These are phyloP conservation scores for Haliclystus octoradiatus DNA, from an alignment of 30 jellyfish, hydroid and myxozoan genomes.

Conservation along the genomic window DNA sequence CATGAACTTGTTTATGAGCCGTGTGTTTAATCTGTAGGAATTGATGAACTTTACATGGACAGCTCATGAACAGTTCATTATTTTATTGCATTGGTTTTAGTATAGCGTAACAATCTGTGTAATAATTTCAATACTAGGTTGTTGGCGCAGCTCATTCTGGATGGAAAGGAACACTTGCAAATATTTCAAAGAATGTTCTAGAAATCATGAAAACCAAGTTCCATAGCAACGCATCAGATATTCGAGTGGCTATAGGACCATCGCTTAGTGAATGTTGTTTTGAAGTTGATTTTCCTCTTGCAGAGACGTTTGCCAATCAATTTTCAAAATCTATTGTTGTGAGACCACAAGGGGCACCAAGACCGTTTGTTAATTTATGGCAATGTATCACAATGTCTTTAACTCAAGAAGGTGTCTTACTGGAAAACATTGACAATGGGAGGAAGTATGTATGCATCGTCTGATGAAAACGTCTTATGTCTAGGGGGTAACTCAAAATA, in stretches of 20 bases:
- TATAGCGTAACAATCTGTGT: too few relatives aligned
- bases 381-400: slow-evolving; percentile 15
- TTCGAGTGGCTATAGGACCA: slow-evolving; percentile 43
- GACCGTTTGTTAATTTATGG: slow-evolving; percentile 35
- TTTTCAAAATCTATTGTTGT: slow-evolving; percentile 12
- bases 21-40: too few relatives aligned
- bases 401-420: slow-evolving; percentile 27
- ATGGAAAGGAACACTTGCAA: slow-evolving; percentile 55
- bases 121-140: slow-evolving; percentile 21
- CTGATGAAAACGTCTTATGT: too few relatives aligned
- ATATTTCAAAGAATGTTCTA: slow-evolving; percentile 34
- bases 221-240: slow-evolving; percentile 14
- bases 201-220: slow-evolving; percentile 29
- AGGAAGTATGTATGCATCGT: slow-evolving; percentile 12
- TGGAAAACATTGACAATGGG: slow-evolving; percentile 49
- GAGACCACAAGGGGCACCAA: slow-evolving; percentile 4
- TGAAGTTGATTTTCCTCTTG: slow-evolving; percentile 23
- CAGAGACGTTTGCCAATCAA: slow-evolving; percentile 6
- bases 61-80: too few relatives aligned
- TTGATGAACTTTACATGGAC: too few relatives aligned
- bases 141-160: slow-evolving; percentile 73
- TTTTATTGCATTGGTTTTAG: too few relatives aligned
- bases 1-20: too few relatives aligned
- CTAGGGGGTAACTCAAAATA: too few relatives aligned
- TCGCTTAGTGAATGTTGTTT: slow-evolving; percentile 44